A percentile compares a stretch with the other conserved stretches of the same genome.
phyloP scores from a whole-genome alignment of 1,140 invertebrate genomes.

The Acromyrmex echinatior region DNA sequence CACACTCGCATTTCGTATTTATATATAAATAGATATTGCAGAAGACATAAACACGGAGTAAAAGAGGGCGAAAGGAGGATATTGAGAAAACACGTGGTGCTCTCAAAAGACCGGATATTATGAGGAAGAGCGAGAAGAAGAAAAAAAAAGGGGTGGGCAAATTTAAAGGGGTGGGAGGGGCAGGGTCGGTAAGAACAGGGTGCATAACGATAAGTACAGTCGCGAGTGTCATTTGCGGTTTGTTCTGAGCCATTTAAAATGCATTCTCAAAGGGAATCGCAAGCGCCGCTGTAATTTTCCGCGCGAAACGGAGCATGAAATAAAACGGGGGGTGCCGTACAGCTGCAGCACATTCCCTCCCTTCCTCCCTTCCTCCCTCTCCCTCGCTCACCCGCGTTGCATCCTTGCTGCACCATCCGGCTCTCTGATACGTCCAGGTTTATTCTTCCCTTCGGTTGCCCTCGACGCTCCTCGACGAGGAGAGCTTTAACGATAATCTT shows the following conservation, averaged over 20 bases:
- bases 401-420: constrained; percentile 14
- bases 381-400: background rate
- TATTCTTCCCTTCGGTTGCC: constrained; percentile 55
- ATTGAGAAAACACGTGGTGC: background rate
- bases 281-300: constrained; percentile 61
- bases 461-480: constrained; percentile 42
- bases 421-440: constrained; percentile 36
- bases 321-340: constrained; percentile 55
- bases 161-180: no score
- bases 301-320: constrained; percentile 67
- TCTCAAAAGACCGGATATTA: background rate
- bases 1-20: background rate
- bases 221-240: constrained; percentile 59
- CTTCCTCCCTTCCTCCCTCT: no score
- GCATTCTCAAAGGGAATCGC: constrained; percentile 63
- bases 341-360: constrained; percentile 7
- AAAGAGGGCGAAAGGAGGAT: background rate
- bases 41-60: background rate
- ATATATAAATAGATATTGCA: background rate
- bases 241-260: constrained; percentile 58
- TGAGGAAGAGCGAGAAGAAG: background rate
- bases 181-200: no score
- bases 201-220: constrained; percentile 2
- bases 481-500: constrained; percentile 57
- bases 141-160: background rate